Conservation (phyloP, 2,797 vertebrate genomes). For the Emys orbicularis region DNA sequence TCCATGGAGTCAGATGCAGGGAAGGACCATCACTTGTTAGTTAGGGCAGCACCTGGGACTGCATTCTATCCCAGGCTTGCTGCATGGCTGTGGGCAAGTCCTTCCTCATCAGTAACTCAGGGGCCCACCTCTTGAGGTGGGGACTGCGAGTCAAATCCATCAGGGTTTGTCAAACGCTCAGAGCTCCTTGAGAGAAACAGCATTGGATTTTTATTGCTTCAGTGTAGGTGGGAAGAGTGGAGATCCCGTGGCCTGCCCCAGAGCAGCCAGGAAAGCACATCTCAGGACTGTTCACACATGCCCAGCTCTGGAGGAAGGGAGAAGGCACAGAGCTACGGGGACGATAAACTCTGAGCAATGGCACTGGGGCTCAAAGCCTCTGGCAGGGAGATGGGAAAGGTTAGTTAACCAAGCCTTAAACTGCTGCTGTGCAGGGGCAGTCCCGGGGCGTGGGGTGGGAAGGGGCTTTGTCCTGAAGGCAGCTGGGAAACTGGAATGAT, state of each 20-base stretch:
- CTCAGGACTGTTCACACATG: fast-evolving
- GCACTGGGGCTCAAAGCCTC: background rate
- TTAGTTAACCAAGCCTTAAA: fast-evolving
- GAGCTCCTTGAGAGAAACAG: fast-evolving
- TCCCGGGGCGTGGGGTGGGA: fast-evolving
- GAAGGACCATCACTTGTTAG: background rate
- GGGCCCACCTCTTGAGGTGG: background rate
- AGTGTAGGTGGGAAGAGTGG: fast-evolving
- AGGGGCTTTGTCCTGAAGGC: fast-evolving
- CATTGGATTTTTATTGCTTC: background rate
- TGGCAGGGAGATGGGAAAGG: background rate
- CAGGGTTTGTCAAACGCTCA: fast-evolving
- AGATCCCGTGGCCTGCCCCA: fast-evolving
- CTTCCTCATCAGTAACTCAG: background rate
- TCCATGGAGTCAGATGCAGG: background rate
- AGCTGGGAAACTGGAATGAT: fast-evolving
- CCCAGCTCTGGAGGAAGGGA: background rate
- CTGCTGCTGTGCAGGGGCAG: fast-evolving
- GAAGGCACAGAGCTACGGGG: background rate
- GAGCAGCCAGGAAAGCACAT: fast-evolving
- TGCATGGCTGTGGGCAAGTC: background rate
- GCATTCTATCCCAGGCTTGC: background rate
- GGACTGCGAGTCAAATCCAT: background rate
- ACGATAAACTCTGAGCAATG: background rate
- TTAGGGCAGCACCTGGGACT: background rate